Percentiles rank a stretch among this genome's conserved stretches.
phyloP scores from a whole-genome alignment of 2,113 vertebrate genomes.

The Poeciliopsis prolifica region DNA sequence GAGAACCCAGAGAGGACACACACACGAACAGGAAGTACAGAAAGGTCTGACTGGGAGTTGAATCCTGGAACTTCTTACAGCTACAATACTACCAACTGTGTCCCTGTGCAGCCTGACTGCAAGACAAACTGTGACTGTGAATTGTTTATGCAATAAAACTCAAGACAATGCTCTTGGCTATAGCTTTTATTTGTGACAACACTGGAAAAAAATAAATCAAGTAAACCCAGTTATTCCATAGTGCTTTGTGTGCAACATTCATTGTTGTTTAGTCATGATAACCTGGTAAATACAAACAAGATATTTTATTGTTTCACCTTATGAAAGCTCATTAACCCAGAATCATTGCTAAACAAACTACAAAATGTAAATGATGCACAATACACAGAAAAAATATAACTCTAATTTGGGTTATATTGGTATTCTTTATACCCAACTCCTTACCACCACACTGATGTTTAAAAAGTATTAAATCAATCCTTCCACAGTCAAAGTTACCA shows the following conservation, averaged over 20 bases:
- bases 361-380: constrained; percentile 3
- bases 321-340: constrained; percentile 31
- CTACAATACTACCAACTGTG: no score
- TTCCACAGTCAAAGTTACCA: neutral
- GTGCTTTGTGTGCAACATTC: constrained; percentile 74
- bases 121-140: neutral
- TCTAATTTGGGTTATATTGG: neutral
- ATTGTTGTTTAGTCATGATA: constrained; percentile 64
- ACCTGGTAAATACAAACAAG: constrained; percentile 53
- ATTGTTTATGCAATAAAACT: constrained; percentile 8
- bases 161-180: constrained; percentile 12
- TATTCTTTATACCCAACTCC: neutral
- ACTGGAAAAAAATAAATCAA: constrained; percentile 70
- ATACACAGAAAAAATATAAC: constrained; percentile 13
- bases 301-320: constrained; percentile 48
- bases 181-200: constrained; percentile 70
- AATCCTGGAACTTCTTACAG: no score
- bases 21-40: no score
- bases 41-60: no score
- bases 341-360: constrained; percentile 22
- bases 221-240: constrained; percentile 74
- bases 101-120: neutral
- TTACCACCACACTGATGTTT: neutral
- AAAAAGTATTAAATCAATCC: neutral
- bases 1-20: no score